phyloP scores from a whole-genome alignment of 2,888 invertebrate genomes.

The Polymixis lichenea region DNA sequence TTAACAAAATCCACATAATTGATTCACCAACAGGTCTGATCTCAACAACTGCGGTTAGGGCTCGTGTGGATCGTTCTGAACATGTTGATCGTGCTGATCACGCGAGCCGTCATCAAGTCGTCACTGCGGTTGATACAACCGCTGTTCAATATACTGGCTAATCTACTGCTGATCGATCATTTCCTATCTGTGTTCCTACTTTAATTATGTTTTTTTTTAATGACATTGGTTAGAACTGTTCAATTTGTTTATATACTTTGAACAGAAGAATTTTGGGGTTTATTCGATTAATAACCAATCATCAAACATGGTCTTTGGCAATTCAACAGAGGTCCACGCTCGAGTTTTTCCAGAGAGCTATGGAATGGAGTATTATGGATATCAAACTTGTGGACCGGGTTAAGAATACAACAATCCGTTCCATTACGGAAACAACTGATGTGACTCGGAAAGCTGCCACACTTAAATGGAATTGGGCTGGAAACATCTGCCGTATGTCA shows the following conservation, averaged over 20 bases:
- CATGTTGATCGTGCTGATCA: slow-evolving; percentile 44
- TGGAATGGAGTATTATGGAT: too few relatives aligned
- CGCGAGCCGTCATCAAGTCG: slow-evolving; percentile 58
- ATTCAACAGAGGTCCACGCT: too few relatives aligned
- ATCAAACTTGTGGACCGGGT: too few relatives aligned
- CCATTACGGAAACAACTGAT: too few relatives aligned
- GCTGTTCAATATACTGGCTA: slow-evolving; percentile 42
- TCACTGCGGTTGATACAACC: slow-evolving; percentile 60
- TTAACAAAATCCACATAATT: slow-evolving; percentile 45
- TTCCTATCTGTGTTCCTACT: slow-evolving; percentile 54
- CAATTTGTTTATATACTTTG: slow-evolving; percentile 1
- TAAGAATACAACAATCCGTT: too few relatives aligned
- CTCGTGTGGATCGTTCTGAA: slow-evolving; percentile 31
- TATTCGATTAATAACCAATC: too few relatives aligned
- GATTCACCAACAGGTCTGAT: slow-evolving; percentile 46
- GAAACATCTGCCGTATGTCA: too few relatives aligned
- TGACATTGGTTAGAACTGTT: slow-evolving; percentile 1
- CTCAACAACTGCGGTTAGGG: slow-evolving; percentile 47
- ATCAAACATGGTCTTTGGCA: too few relatives aligned
- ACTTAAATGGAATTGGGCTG: too few relatives aligned
- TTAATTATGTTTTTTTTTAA: slow-evolving; percentile 37
- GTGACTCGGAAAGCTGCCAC: too few relatives aligned
- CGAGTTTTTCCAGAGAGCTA: too few relatives aligned
- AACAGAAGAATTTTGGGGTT: neutral
- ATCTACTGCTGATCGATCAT: slow-evolving; percentile 62